A percentile compares a stretch with the other conserved stretches of the same genome.
These are phyloP conservation scores for Agonopterix heracliana DNA, from an alignment of 2,888 invertebrate species.

Conservation along the genomic window DNA sequence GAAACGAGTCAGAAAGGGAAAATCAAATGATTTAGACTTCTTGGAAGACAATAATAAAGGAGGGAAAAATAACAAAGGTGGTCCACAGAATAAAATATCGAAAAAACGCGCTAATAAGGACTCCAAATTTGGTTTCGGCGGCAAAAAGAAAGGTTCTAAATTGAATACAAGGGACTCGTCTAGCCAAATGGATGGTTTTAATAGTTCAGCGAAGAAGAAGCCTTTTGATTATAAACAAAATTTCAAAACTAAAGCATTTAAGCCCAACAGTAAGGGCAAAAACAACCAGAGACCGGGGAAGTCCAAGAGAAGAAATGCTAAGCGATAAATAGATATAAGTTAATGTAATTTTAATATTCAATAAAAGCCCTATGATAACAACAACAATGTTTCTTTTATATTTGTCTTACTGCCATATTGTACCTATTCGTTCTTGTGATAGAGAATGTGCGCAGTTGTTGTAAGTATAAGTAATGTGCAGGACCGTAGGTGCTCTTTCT, in stretches of 20 bases:
- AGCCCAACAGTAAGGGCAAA: slow-evolving; percentile 39
- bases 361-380: too few species aligned
- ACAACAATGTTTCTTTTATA: neutral
- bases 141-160: slow-evolving; percentile 94
- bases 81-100: slow-evolving; percentile 48
- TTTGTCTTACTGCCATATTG: too few species aligned
- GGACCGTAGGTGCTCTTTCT: too few species aligned
- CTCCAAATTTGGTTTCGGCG: slow-evolving; percentile 95
- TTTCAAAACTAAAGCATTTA: slow-evolving; percentile 58
- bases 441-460: too few species aligned
- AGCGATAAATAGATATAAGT: slow-evolving; percentile 31
- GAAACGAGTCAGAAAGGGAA: slow-evolving; percentile 93
- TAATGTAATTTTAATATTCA: slow-evolving; percentile 1
- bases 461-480: too few species aligned
- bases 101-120: slow-evolving; percentile 82
- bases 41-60: slow-evolving; percentile 75
- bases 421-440: too few species aligned
- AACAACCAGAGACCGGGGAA: slow-evolving; percentile 75
- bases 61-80: slow-evolving; percentile 35
- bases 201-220: slow-evolving; percentile 56
- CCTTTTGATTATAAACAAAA: slow-evolving; percentile 27
- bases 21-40: slow-evolving; percentile 86
- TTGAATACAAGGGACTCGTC: slow-evolving; percentile 89
- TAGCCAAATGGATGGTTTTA: slow-evolving; percentile 78
- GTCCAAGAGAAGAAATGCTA: slow-evolving; percentile 61